Evolutionary conservation across 2,888 invertebrate genomes (phyloP), one percentile per base, ranked within the genome.

Genomic region (Apotomis turbidana): DNA sequence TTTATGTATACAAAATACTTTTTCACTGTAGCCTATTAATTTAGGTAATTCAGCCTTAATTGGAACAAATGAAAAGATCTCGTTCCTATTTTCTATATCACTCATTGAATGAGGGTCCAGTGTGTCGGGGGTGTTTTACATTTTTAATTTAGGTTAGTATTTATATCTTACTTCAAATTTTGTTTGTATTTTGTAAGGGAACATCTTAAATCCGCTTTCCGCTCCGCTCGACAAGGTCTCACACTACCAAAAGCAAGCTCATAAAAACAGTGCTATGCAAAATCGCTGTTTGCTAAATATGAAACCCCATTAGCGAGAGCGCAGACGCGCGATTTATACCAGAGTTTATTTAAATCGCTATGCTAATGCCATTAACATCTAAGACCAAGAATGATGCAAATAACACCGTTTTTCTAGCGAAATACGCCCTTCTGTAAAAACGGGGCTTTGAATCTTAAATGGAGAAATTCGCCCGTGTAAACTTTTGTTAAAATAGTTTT

Each of bases 261-360:
- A 57, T 76, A 78, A 78, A 81, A 79, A 78, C 78, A 70, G 76
- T 61, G 75, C 75, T 75, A 77, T 80, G 80, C 82, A 81, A 82
- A 84, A 85, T 79, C 78, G 75, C 74, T 81, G 80, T 83, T 84
- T 81, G 83, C 82, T 82, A 83, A 86, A 85, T 85, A 85, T 83
- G 82, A 84, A 83, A 84, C 77, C 76, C 84, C 83, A 85, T 86
- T 84, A 85, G 55, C 71, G 66, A 41, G 49, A 75, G 66, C 66
- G 44, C 61, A 51, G 12, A 59, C 68, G 60, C 57, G 60, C 55
- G 58, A 71, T 71, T 71, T 71, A 67, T 27, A 57, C 4, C n/a
- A 0, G 49, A 57, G 13, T 68, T 71, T 68, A 67, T 71, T 67
- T 71, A 49, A 67, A 71, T 62, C 15, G 57, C 49, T 61, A 49